Conservation (phyloP, 2,888 invertebrate species). For the Alloplasta piceator region DNA sequence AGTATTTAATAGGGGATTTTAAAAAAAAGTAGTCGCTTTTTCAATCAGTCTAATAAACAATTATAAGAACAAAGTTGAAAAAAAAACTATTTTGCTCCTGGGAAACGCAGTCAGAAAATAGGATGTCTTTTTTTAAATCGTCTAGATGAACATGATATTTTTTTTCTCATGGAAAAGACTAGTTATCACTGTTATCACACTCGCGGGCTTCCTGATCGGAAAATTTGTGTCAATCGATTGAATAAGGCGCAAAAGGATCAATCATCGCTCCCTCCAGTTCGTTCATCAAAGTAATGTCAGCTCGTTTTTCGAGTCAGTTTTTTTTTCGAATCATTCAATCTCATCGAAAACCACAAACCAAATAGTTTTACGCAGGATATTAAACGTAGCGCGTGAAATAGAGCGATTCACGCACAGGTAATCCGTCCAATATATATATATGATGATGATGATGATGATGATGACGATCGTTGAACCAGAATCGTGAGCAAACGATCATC, state of each 20-base stretch:
- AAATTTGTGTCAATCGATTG: not conserved
- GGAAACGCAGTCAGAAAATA: no score
- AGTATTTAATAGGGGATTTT: no score
- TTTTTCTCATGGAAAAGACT: not conserved
- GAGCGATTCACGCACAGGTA: slow-evolving; percentile 43
- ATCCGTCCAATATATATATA: slow-evolving; percentile 38
- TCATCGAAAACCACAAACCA: not conserved
- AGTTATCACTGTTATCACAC: slow-evolving; percentile 11
- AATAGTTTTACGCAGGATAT: not conserved
- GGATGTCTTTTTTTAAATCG: no score
- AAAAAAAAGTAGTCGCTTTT: no score
- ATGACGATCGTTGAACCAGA: slow-evolving; percentile 35
- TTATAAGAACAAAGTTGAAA: no score
- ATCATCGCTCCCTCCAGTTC: slow-evolving; percentile 37
- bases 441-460: no score
- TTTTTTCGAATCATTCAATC: not conserved
- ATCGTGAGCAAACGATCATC: slow-evolving; percentile 39
- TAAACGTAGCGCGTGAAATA: slow-evolving; percentile 17
- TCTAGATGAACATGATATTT: not conserved
- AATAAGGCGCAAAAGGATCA: not conserved
- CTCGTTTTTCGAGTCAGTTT: no score
- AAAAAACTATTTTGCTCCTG: no score
- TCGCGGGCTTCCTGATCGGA: slow-evolving; percentile 2
- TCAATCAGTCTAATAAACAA: no score
- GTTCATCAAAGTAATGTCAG: slow-evolving; percentile 22